Base-by-base conservation (phyloP, 2,113 vertebrate genomes). In the Hystrix brachyura region DNA sequence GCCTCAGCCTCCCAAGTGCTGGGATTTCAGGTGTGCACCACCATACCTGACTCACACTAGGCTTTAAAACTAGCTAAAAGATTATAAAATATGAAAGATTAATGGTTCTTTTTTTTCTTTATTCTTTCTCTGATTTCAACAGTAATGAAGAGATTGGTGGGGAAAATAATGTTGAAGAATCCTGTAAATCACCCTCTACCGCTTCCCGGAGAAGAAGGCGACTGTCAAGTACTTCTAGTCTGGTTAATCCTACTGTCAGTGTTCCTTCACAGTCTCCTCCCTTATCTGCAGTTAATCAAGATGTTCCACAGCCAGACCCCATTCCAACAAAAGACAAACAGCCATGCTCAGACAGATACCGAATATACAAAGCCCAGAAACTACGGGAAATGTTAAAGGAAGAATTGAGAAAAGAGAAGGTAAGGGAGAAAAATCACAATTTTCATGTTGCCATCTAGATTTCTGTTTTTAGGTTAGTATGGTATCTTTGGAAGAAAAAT, bases 311-410 rank as follows among this genome's bases (percentile, higher is more conserved):
- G 76, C 76, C 17, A 10, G 97, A 96, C 82, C n/a, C 93, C 6
- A 0, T 84, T 87, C 72, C 97, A 6, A 5, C 87, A 29, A 98
- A 98, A 95, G 97, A 98, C 43, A 98, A 98, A 78, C 96, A 38
- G 34, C 80, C 1, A 0, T 99, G 97, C 14, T 99, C 99, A 55
- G 99, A 99, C 83, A 97, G 98, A 57, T 99, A 99, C 81, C 99
- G 99, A 94, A 98, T 99, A 53, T 98, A 99, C 65, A 99, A 99
- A 98, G 99, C 99, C 69, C 99, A 97, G 34, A 99, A 99, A 97
- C 98, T 99, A 81, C 98, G 99, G 95, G 99, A 99, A 87, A 97
- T 99, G 98, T 99, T 99, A 82, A 99, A 97, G 97, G 98, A 99
- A 86, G 99, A 99, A 94, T 97, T 99, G 93, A 99, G 97, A 95